A percentile compares a stretch with the other conserved stretches of the same genome.
These are phyloP conservation scores for Rhagium mordax DNA, from an alignment of 2,888 invertebrate species.

Conservation along the genomic window DNA sequence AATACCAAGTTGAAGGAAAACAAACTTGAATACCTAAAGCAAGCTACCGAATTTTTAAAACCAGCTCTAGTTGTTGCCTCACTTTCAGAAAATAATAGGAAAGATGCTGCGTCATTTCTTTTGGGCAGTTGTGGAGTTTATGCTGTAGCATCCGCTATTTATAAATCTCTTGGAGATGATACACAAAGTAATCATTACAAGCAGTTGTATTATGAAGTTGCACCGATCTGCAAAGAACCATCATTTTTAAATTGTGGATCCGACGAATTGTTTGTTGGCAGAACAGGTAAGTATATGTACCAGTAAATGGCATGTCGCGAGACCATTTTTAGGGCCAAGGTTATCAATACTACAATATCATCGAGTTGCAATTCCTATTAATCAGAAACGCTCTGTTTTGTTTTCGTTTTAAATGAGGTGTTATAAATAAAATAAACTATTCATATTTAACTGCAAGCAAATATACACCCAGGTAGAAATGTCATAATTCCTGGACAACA, in stretches of 20 bases:
- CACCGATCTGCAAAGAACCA: conserved; percentile 70
- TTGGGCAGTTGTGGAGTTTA: conserved; percentile 87
- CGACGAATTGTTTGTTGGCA: conserved; percentile 89
- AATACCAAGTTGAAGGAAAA: conserved; percentile 71
- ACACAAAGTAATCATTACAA: conserved; percentile 62
- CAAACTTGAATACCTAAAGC: conserved; percentile 72
- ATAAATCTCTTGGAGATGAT: conserved; percentile 71
- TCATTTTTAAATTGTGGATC: conserved; percentile 79
- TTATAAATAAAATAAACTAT: too few relatives aligned
- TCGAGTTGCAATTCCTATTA: too few relatives aligned
- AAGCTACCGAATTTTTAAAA: conserved; percentile 76
- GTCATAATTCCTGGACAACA: too few relatives aligned
- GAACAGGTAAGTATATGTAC: conserved; percentile 80
- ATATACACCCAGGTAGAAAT: too few relatives aligned
- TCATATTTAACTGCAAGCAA: too few relatives aligned
- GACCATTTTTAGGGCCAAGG: too few relatives aligned
- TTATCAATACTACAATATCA: too few relatives aligned
- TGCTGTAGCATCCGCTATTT: conserved; percentile 80
- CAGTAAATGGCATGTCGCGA: too few relatives aligned
- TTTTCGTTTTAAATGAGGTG: too few relatives aligned
- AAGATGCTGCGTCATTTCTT: conserved; percentile 81
- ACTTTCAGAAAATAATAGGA: conserved; percentile 67
- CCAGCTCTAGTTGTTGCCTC: conserved; percentile 74
- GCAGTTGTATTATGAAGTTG: conserved; percentile 68
- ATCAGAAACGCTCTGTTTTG: too few relatives aligned